Conservation (phyloP, 2,113 vertebrate species). For the Raja brachyura region DNA sequence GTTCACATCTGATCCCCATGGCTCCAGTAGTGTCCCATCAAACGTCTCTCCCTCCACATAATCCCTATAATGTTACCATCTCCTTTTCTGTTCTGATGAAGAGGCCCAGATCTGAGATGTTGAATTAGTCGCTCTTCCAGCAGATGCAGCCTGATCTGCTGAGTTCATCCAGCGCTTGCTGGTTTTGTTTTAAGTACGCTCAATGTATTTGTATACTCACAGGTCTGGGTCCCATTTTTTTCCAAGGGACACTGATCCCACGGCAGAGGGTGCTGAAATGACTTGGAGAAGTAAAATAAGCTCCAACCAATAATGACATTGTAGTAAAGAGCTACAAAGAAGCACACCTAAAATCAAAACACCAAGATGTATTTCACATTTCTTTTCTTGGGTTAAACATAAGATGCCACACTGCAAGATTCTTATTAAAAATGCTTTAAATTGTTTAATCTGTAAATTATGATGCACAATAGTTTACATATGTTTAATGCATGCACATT, state of each 20-base stretch:
- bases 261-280: slow-evolving; percentile 89
- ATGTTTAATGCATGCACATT: not conserved
- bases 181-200: no score
- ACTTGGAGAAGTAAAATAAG: slow-evolving; percentile 95
- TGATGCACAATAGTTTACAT: not conserved
- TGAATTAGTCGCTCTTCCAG: no score
- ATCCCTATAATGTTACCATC: no score
- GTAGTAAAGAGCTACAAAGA: slow-evolving; percentile 94
- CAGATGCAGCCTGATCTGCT: no score
- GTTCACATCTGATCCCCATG: no score
- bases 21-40: no score
- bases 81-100: no score
- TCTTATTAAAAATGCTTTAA: not conserved
- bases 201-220: slow-evolving; percentile 57
- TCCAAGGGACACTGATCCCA: slow-evolving; percentile 91
- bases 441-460: slow-evolving; percentile 8
- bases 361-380: slow-evolving; percentile 18
- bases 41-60: no score
- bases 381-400: not conserved
- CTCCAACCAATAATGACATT: slow-evolving; percentile 98
- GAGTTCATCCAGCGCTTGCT: no score
- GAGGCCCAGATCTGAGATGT: no score
- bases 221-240: slow-evolving; percentile 76
- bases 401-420: not conserved
- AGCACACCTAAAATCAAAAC: slow-evolving; percentile 71